Base-by-base conservation (phyloP, 2,888 invertebrate species). In the Chaitophorus viminalis region DNA sequence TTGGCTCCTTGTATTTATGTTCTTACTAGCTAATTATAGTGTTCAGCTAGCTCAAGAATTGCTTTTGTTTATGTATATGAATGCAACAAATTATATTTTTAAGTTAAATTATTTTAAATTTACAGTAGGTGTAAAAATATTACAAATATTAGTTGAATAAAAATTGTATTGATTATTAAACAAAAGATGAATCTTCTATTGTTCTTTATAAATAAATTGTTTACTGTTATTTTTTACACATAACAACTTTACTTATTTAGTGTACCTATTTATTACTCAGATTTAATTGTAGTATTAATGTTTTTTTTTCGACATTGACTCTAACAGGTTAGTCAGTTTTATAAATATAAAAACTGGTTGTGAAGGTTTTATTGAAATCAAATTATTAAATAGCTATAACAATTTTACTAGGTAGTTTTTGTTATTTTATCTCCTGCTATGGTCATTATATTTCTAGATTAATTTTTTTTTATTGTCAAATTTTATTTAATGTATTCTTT, bases 271-370 rank as follows among this genome's bases (percentile, higher is more conserved):
- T 14, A 14, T 14, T 46, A 11, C 14, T 14, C 11, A 11, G 60
- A 21, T 21, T 25, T 60, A 3, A 21, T 60, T 60, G 25, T 60
- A 21, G 46, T 6, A 3, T 25, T 25, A 21, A 36, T 18, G 31
- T 46, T 70, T 68, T 68, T 33, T 68, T 68, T 70, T 11, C n/a
- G 46, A 52, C n/a, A 68, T 77, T 68, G 52, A 85, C 25, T 36
- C 39, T n/a, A 70, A 70, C 54, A 85, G 36, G 77, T 85, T 77
- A 70, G 31, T 76, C 5, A 39, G 6, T 77, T 52, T 33, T 86
- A 54, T 6, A 17, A 17, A 0, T 14, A 17, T 46, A 25, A 54
- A n/a, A 86, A 78, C 78, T 78, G 60, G 78, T 78, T 70, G 11
- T 86, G 70, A 78, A 86, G 78, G 76, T 86, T 33, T 11, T 84